Percentiles rank a stretch among this genome's conserved stretches.
phyloP scores from a whole-genome alignment of 2,797 vertebrate species.

The Discoglossus pictus region DNA sequence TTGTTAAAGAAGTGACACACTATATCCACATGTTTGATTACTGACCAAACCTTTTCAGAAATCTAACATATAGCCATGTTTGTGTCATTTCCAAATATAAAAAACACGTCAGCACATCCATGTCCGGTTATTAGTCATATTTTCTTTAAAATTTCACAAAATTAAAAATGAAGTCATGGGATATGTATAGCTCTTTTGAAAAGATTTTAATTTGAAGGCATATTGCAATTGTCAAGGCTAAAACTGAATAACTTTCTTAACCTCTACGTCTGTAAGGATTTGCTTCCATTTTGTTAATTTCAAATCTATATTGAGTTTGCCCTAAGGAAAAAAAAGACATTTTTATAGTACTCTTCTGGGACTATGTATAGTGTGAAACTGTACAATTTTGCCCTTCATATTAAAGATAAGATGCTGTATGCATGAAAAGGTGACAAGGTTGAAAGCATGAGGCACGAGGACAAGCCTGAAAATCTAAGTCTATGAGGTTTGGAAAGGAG shows the following conservation, averaged over 20 bases:
- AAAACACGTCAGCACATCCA: no score
- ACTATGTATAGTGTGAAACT: constrained; percentile 49
- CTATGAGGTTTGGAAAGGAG: constrained; percentile 54
- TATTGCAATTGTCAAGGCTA: not conserved
- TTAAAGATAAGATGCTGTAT: constrained; percentile 54
- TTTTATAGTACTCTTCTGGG: constrained; percentile 47
- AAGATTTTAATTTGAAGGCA: not conserved
- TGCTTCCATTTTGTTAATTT: constrained; percentile 22
- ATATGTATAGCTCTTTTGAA: no score
- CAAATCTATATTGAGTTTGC: constrained; percentile 30
- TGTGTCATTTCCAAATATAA: no score
- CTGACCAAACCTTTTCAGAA: no score
- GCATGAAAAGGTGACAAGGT: constrained; percentile 62
- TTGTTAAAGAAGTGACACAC: no score
- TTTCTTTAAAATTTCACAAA: no score
- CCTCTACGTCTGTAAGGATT: not conserved
- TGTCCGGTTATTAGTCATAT: no score
- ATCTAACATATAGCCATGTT: no score
- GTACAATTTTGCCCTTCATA: constrained; percentile 51
- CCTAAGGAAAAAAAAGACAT: constrained; percentile 19
- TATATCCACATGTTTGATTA: no score
- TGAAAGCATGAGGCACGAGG: constrained; percentile 59
- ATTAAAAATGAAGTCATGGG: no score
- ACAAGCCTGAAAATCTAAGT: constrained; percentile 57
- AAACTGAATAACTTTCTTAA: constrained; percentile 9